These are phyloP conservation scores for Scatophagus argus DNA, from an alignment of 2,113 vertebrate genomes.

Conservation along the genomic window DNA sequence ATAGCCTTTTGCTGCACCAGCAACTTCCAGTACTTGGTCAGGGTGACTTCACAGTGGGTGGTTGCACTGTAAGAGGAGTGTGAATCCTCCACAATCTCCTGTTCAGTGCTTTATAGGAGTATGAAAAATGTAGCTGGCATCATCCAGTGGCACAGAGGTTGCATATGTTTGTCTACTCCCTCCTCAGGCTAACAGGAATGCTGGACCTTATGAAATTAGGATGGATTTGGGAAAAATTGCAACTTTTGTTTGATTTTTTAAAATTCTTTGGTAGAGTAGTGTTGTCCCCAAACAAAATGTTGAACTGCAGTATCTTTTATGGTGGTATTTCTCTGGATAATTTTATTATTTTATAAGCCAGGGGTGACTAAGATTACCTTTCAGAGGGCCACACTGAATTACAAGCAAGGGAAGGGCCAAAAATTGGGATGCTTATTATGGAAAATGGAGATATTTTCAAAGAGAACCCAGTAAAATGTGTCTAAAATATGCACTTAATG, in stretches of 20 bases:
- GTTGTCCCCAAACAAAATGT: neutral
- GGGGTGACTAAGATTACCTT: too few species aligned
- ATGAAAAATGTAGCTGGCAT: conserved; percentile 5
- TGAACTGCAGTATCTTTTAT: too few species aligned
- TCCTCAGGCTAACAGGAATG: neutral
- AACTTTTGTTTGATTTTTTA: neutral
- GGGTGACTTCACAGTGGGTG: conserved; percentile 29
- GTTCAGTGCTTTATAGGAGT: conserved; percentile 7
- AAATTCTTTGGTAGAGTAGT: neutral
- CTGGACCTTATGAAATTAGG: neutral
- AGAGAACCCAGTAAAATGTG: too few species aligned
- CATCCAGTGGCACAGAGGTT: neutral
- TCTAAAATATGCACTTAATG: too few species aligned
- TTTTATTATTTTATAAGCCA: too few species aligned
- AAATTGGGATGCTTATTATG: too few species aligned
- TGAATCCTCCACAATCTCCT: conserved; percentile 8
- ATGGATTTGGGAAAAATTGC: neutral
- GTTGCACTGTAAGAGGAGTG: conserved; percentile 1
- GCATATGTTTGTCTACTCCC: neutral
- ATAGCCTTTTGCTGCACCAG: conserved; percentile 26
- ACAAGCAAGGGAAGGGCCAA: too few species aligned
- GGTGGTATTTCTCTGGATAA: too few species aligned
- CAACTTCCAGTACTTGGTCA: conserved; percentile 30
- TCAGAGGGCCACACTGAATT: too few species aligned
- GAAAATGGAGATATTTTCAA: too few species aligned